phyloP scores from a whole-genome alignment of 2,113 vertebrate species.

The Sinocyclocheilus anshuiensis region DNA sequence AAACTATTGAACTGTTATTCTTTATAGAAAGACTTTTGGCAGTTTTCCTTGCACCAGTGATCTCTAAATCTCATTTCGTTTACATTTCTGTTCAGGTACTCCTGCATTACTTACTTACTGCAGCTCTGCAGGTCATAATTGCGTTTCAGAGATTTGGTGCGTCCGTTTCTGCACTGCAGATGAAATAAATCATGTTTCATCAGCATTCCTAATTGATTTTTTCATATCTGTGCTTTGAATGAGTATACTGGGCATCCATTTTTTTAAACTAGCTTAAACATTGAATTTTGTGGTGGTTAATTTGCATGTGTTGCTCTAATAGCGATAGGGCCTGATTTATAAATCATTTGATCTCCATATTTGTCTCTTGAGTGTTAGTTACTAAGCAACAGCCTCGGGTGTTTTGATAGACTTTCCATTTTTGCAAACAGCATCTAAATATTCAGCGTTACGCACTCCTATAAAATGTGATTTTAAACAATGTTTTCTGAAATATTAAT shows the following conservation, averaged over 20 bases:
- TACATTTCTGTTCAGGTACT: constrained; percentile 1
- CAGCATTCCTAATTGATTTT: neutral
- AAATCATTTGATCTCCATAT: constrained; percentile 30
- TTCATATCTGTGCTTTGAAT: neutral
- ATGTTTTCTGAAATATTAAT: neutral
- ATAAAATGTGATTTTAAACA: neutral
- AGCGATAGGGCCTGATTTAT: constrained; percentile 7
- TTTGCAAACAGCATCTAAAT: neutral
- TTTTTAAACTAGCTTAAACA: neutral
- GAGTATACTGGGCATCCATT: neutral
- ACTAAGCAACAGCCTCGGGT: constrained; percentile 30
- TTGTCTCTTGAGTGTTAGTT: constrained; percentile 24
- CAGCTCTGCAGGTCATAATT: neutral
- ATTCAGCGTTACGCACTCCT: neutral
- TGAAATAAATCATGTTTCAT: neutral
- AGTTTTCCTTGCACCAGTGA: neutral
- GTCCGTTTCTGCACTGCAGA: neutral
- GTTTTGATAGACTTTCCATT: constrained; percentile 13
- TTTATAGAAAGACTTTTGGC: neutral
- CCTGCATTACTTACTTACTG: neutral
- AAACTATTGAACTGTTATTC: neutral
- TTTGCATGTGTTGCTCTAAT: constrained; percentile 25
- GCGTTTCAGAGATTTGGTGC: neutral
- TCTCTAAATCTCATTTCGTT: neutral
- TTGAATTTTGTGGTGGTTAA: neutral